Percentiles rank a stretch among this genome's conserved stretches.
Evolutionary conservation across 2,113 vertebrate species (phyloP).

Genomic region (Amphiprion ocellaris): DNA sequence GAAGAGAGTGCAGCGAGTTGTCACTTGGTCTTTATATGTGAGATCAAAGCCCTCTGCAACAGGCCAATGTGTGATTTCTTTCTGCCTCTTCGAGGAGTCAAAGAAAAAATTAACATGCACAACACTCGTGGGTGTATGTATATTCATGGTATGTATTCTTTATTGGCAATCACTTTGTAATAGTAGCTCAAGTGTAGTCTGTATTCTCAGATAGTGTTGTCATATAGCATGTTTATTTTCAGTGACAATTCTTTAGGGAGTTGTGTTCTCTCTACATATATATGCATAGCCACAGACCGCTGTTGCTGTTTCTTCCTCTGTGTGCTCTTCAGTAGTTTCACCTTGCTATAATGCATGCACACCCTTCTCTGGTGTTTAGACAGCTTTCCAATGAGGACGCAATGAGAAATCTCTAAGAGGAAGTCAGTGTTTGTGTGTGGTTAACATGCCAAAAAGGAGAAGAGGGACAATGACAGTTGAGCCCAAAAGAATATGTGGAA

Average conservation of each 20-base stretch:
- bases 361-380: slow-evolving; percentile 55
- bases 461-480: slow-evolving; percentile 54
- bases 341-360: slow-evolving; percentile 66
- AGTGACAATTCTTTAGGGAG: not conserved
- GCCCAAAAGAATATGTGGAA: slow-evolving; percentile 27
- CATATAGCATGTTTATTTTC: not conserved
- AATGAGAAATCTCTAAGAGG: slow-evolving; percentile 65
- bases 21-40: slow-evolving; percentile 33
- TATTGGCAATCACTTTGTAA: not conserved
- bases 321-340: slow-evolving; percentile 65
- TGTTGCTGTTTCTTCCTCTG: not conserved
- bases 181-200: slow-evolving; percentile 2
- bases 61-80: slow-evolving; percentile 24
- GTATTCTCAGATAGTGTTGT: not conserved
- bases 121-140: slow-evolving; percentile 6
- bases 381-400: slow-evolving; percentile 73
- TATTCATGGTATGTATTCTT: slow-evolving; percentile 4
- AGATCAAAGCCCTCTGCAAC: slow-evolving; percentile 49
- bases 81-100: slow-evolving; percentile 15
- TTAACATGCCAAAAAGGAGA: slow-evolving; percentile 28
- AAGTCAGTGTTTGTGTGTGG: slow-evolving; percentile 9
- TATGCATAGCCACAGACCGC: not conserved
- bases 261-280: not conserved
- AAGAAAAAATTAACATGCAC: slow-evolving; percentile 8
- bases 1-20: slow-evolving; percentile 1